Percentiles rank a stretch among this genome's conserved stretches.
phyloP scores from a whole-genome alignment of 2,113 vertebrate species.

The Natator depressus region DNA sequence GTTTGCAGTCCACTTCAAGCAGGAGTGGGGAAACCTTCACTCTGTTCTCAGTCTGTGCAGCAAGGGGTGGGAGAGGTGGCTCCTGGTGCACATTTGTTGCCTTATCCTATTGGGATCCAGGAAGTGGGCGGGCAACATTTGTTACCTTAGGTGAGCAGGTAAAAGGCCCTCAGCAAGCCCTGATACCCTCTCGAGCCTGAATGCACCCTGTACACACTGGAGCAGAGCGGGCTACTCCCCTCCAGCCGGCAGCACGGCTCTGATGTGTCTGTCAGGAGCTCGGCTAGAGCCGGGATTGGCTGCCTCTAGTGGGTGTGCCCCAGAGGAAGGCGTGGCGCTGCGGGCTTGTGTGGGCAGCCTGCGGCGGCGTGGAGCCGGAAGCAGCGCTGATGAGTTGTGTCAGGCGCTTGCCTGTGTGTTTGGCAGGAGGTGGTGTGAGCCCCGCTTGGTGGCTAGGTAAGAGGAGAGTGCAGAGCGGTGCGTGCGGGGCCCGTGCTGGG shows the following conservation, averaged over 20 bases:
- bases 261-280: not conserved
- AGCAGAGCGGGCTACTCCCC: not conserved
- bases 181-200: not conserved
- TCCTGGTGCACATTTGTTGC: not conserved
- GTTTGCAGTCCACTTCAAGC: not conserved
- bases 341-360: not conserved
- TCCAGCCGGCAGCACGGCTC: not conserved
- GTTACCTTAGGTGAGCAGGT: not conserved
- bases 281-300: not conserved
- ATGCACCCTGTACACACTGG: too few species aligned
- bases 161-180: not conserved
- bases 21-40: not conserved
- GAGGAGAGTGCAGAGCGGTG: not conserved
- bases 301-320: not conserved
- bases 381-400: conserved; percentile 25
- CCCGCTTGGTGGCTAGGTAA: conserved; percentile 51
- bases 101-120: too few species aligned
- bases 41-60: not conserved
- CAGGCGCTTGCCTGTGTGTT: not conserved
- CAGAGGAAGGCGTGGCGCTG: conserved; percentile 2
- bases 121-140: too few species aligned
- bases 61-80: not conserved
- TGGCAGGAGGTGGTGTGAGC: not conserved
- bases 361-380: conserved; percentile 29
- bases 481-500: not conserved